Conservation (phyloP, 2,888 invertebrate species). For the Euspilapteryx auroguttella region DNA sequence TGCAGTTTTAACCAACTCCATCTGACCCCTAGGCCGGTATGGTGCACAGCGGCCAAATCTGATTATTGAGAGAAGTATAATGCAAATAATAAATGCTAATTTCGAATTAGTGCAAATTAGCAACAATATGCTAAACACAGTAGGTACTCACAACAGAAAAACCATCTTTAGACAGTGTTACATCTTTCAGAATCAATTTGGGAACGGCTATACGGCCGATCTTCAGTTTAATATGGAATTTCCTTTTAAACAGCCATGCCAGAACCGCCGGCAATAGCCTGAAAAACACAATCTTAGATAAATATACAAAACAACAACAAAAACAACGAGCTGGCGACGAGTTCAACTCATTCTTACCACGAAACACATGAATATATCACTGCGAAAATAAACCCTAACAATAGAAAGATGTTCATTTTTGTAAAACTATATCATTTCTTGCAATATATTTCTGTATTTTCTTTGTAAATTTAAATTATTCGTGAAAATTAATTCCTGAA, state of each 20-base stretch:
- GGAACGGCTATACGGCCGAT: slow-evolving; percentile 83
- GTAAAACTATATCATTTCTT: no score
- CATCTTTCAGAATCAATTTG: slow-evolving; percentile 78
- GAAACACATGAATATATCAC: slow-evolving; percentile 64
- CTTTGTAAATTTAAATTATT: no score
- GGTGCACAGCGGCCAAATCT: no score
- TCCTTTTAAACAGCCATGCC: slow-evolving; percentile 79
- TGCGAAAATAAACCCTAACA: slow-evolving; percentile 31
- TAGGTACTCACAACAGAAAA: slow-evolving; percentile 76
- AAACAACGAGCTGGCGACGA: slow-evolving; percentile 13
- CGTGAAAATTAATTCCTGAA: no score
- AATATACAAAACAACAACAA: slow-evolving; percentile 24
- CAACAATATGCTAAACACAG: slow-evolving; percentile 11
- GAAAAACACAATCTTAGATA: slow-evolving; percentile 16
- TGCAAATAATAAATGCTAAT: background rate
- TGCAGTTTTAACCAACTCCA: no score
- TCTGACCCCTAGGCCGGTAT: no score
- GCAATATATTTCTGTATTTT: no score
- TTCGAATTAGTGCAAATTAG: background rate
- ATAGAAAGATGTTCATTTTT: slow-evolving; percentile 38
- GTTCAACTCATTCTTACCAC: slow-evolving; percentile 46
- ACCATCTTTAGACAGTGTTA: slow-evolving; percentile 78
- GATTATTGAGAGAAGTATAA: no score
- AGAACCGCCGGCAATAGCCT: slow-evolving; percentile 79
- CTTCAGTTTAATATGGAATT: slow-evolving; percentile 76